Base-by-base conservation (phyloP, 2,888 invertebrate genomes). In the Heliconius sara region DNA sequence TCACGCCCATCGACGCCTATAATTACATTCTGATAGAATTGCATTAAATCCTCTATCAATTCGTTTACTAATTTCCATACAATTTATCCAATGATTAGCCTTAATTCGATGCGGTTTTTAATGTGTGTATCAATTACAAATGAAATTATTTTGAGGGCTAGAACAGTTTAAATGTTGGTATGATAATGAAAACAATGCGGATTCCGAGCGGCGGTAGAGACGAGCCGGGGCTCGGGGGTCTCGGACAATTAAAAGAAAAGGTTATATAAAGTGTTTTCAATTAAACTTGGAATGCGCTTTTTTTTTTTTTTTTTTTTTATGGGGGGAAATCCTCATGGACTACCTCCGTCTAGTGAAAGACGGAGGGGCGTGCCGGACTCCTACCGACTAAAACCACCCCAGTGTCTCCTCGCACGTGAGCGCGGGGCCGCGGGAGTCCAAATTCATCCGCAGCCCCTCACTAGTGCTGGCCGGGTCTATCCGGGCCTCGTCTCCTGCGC, bases 71-170 rank as follows among this genome's bases (percentile, higher is more conserved):
- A 93, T 93, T 93, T 91, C 90, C 91, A 91, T 92, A 89, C 90
- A 91, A 94, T 93, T 91, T 93, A 93, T 92, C 91, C 88, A 91
- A 91, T 93, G 90, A 94, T 93, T 93, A 93, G 91, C 91, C 88
- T 88, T 90, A 90, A 90, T 91, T 88, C 87, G 85, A 84, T 89
- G 86, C 86, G 86, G 88, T 85, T 90, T 92, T 89, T 88, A 83
- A 86, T 85, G 86, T 86, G 87, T 89, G 77, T 81, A 88, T 88
- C 84, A 86, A 85, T 88, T 86, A 86, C 87, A 87, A 80, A 78
- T 80, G 76, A 72, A 80, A 83, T 83, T 80, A 82, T 81, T 39
- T 81, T 70, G 76, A 66, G 76, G 79, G 47, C 71, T 73, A 60
- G 76, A 81, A 57, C 81, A 25, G 77, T 80, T 83, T 79, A 81